phyloP scores from a whole-genome alignment of 2,888 invertebrate species.

The Margaritifera margaritifera region DNA sequence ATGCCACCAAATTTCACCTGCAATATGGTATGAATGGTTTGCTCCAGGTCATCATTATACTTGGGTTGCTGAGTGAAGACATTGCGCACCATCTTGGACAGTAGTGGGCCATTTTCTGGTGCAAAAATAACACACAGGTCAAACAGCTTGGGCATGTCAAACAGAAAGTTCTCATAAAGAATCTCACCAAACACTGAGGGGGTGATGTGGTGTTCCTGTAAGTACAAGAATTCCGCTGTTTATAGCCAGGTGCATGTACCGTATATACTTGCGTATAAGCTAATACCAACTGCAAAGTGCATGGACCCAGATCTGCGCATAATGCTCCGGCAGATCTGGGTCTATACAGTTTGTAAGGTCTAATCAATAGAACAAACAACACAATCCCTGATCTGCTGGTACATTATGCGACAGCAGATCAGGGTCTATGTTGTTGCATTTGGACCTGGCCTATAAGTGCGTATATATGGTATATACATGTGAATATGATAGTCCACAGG shows the following conservation, averaged over 20 bases:
- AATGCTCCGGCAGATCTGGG: too few relatives aligned
- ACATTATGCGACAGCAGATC: too few relatives aligned
- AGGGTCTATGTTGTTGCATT: too few relatives aligned
- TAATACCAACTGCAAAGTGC: too few relatives aligned
- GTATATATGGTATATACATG: too few relatives aligned
- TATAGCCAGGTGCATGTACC: background rate
- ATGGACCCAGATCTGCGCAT: too few relatives aligned
- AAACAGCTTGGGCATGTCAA: conserved; percentile 87
- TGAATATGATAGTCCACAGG: too few relatives aligned
- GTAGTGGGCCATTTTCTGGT: conserved; percentile 78
- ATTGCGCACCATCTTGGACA: conserved; percentile 79
- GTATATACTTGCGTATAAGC: too few relatives aligned
- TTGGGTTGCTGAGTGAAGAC: conserved; percentile 81
- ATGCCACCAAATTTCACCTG: conserved; percentile 53
- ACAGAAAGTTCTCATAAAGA: conserved; percentile 85
- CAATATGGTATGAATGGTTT: conserved; percentile 64
- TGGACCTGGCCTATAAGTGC: too few relatives aligned
- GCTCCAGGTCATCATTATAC: conserved; percentile 78
- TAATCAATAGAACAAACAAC: too few relatives aligned
- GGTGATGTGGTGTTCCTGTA: conserved; percentile 75
- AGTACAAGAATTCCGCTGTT: background rate
- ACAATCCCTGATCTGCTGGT: too few relatives aligned
- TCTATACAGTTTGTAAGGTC: too few relatives aligned
- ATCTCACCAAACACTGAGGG: conserved; percentile 80
- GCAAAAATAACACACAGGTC: conserved; percentile 86